Base-by-base conservation (phyloP, 2,888 invertebrate species). In the Linnaemya vulpina region DNA sequence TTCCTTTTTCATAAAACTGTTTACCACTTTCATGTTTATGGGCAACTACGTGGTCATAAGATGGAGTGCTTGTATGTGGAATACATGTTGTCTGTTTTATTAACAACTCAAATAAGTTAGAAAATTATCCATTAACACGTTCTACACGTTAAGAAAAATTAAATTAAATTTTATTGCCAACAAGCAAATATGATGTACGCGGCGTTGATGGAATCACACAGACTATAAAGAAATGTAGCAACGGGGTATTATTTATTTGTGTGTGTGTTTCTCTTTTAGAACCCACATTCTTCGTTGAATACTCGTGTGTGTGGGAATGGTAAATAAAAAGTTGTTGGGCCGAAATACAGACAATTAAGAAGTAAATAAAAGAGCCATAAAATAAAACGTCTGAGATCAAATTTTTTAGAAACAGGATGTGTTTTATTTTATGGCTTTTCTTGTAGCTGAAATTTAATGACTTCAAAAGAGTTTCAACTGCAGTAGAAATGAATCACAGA, bases 21-120 rank as follows among this genome's bases (percentile, higher is more conserved):
- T 51, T 53, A 30, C 13, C 4, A 78, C 20, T 51, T 78, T 53
- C 62, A n/a, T 71, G 70, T 70, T 53, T 63, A 43, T n/a, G 43
- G n/a, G 30, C 40, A 40, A 2, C 30, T 30, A 30, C 53, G 51
- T 40, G 22, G 4, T 17, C 20, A 30, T n/a, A 8, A 58, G 17
- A n/a, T 15, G n/a, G 4, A 3, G n/a, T 30, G 2, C 25, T 63
- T 49, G 5, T 62, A 4, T 15, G 35, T 40, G 22, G 30, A 3
- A 20, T 8, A 0, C 22, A 74, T 62, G 7, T 62, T 49, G 4
- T n/a, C n/a, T 17, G 43, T 30, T 71, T 58, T 46, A 58, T 58
- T 65, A 53, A 63, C 40, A 35, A 2, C 8, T 65, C 4, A 40
- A 17, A 55, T 30, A 53, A 43, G 53, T 5, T 35, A 40, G 1